Percentiles rank a stretch among this genome's conserved stretches.
Evolutionary conservation across 2,888 invertebrate species (phyloP).

Genomic region (Stenodera caucasica): DNA sequence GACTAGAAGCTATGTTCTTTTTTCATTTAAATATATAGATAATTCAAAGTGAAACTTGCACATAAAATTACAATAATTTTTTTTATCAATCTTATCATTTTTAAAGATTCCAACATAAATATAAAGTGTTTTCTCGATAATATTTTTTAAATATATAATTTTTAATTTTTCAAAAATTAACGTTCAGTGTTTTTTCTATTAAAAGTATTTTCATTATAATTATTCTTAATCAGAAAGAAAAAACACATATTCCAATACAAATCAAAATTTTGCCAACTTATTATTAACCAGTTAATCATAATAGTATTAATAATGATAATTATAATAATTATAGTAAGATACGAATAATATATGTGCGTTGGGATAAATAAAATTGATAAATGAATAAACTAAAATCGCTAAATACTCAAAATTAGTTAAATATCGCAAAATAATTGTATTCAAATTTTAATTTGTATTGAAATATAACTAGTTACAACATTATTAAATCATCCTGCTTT

Average conservation of each 20-base stretch:
- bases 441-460: conserved; percentile 1
- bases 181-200: conserved; percentile 7
- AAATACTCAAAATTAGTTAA: not conserved
- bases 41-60: conserved; percentile 51
- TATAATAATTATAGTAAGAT: not conserved
- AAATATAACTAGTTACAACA: not conserved
- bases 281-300: not conserved
- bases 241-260: conserved; percentile 26
- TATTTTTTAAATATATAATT: conserved; percentile 28
- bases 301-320: not conserved
- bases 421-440: not conserved
- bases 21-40: conserved; percentile 40
- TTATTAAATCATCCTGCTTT: not conserved
- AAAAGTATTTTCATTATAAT: too few species aligned
- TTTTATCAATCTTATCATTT: conserved; percentile 19
- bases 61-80: conserved; percentile 45
- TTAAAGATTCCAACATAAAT: conserved; percentile 43
- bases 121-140: conserved; percentile 44
- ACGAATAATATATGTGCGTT: not conserved
- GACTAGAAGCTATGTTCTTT: conserved; percentile 50
- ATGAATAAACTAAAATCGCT: not conserved
- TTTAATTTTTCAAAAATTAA: not conserved
- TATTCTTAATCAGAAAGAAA: not conserved
- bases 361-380: conserved; percentile 4
- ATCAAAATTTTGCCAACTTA: conserved; percentile 14